phyloP scores from a whole-genome alignment of 1,140 invertebrate species.

The Zaprionus taronus region DNA sequence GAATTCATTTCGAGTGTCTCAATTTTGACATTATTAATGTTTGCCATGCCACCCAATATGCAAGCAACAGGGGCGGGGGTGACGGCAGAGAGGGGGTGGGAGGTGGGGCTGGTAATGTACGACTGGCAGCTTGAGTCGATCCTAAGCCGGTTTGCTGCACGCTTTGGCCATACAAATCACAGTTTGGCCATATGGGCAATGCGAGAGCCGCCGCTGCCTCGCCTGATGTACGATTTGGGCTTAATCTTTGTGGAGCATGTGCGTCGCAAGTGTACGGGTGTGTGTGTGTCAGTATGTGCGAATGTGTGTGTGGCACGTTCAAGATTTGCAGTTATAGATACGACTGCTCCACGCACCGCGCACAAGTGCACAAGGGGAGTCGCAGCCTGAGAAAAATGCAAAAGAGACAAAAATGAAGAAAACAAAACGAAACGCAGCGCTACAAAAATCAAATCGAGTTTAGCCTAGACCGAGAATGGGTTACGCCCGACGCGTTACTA shows the following conservation, averaged over 20 bases:
- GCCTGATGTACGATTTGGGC: conserved; percentile 79
- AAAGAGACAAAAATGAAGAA: conserved; percentile 52
- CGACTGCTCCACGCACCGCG: conserved; percentile 70
- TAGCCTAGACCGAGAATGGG: conserved; percentile 52
- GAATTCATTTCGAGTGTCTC: conserved; percentile 81
- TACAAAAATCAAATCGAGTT: conserved; percentile 77
- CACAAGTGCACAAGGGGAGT: conserved; percentile 69
- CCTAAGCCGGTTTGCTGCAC: conserved; percentile 60
- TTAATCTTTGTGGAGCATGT: conserved; percentile 79
- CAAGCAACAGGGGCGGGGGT: conserved; percentile 16
- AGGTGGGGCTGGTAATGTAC: background rate
- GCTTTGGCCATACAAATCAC: conserved; percentile 73
- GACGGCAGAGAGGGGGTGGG: no score
- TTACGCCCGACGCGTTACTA: conserved; percentile 55
- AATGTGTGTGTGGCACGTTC: conserved; percentile 66
- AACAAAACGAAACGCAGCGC: conserved; percentile 4
- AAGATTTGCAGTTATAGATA: conserved; percentile 82
- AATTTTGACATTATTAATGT: conserved; percentile 83
- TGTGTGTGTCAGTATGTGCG: conserved; percentile 13
- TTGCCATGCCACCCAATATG: conserved; percentile 81
- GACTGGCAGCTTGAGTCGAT: conserved; percentile 27
- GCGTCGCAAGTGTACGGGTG: conserved; percentile 36
- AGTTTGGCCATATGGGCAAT: conserved; percentile 78
- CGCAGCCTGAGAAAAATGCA: conserved; percentile 55
- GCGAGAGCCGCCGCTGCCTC: conserved; percentile 48